Base-by-base conservation (phyloP, 2,888 invertebrate species). In the Chirona hameri region DNA sequence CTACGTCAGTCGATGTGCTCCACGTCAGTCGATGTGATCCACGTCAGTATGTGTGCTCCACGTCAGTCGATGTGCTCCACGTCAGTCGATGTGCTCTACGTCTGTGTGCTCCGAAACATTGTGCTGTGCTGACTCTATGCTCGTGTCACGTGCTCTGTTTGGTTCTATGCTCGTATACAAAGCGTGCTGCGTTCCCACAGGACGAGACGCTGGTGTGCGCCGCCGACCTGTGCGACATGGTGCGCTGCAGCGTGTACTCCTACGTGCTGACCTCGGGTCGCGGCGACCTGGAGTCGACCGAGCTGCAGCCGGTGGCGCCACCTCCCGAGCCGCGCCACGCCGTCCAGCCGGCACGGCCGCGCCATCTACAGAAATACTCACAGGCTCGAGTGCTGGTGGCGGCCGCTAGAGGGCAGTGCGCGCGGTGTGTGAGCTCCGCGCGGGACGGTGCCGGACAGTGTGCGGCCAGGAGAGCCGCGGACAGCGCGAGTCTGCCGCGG, bases 211-310 rank as follows among this genome's bases (percentile, higher is more conserved):
- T 95, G 84, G 94, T 97, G 86, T 97, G 97, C 89, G 91, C 97
- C 87, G 95, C 96, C 82, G 96, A 97, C 89, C 97, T 94, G 89
- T 98, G 97, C 91, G 97, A 97, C 89, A 95, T 97, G 86, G 96
- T 97, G 93, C 92, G 97, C 86, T 97, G 97, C 89, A 76, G 46
- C 46, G 76, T 76, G 5, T 76, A 76, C 46, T 76, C 39, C 7
- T 39, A 76, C 76, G 76, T 76, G 46, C 76, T 76, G 10, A 46
- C 21, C 15, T 46, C 46, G 24, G 46, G 27, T 24, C 76, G 76
- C 24, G 39, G 24, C 46, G 76, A 76, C 46, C 76, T 76, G 7
- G 46, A 76, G 27, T 21, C 46, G 10, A 76, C 76, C 1, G 76
- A 76, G 39, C 24, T 76, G 1, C 46, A 76, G 21, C 21, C 76